Evolutionary conservation across 1,140 invertebrate genomes (phyloP).

Genomic region (Sminthurinus signatus): DNA sequence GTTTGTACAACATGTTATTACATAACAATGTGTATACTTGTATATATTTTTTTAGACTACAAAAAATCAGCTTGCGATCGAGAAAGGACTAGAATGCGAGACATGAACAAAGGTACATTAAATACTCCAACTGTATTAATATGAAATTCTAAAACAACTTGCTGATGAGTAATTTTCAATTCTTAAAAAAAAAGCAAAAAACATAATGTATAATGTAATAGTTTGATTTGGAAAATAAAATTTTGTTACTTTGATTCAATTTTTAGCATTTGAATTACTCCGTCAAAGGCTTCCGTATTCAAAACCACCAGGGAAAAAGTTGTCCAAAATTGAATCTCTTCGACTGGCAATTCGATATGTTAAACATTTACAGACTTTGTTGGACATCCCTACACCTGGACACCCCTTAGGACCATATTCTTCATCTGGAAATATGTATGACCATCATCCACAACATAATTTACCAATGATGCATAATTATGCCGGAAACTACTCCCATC

Average conservation of each 20-base stretch:
- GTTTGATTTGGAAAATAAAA: too few relatives aligned
- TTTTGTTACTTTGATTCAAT: too few relatives aligned
- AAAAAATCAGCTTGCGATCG: conserved; percentile 78
- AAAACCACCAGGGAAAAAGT: conserved; percentile 79
- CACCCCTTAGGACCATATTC: not conserved
- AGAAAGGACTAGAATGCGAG: conserved; percentile 74
- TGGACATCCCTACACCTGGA: conserved; percentile 43
- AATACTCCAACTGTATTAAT: too few relatives aligned
- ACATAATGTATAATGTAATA: too few relatives aligned
- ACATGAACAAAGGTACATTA: conserved; percentile 79
- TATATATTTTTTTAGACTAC: conserved; percentile 56
- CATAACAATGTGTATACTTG: too few relatives aligned
- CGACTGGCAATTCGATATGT: conserved; percentile 78
- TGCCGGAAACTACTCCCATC: too few relatives aligned
- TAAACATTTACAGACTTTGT: conserved; percentile 61
- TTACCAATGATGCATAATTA: not conserved
- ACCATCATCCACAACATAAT: not conserved
- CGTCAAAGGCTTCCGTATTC: conserved; percentile 61
- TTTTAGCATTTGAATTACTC: conserved; percentile 73
- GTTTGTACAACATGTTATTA: too few relatives aligned
- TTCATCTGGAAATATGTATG: conserved; percentile 1
- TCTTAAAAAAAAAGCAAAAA: too few relatives aligned
- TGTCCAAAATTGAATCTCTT: conserved; percentile 78
- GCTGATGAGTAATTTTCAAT: too few relatives aligned
- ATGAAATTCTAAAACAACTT: too few relatives aligned